Evolutionary conservation across 2,113 vertebrate genomes (phyloP).

Genomic region (Albula goreensis): DNA sequence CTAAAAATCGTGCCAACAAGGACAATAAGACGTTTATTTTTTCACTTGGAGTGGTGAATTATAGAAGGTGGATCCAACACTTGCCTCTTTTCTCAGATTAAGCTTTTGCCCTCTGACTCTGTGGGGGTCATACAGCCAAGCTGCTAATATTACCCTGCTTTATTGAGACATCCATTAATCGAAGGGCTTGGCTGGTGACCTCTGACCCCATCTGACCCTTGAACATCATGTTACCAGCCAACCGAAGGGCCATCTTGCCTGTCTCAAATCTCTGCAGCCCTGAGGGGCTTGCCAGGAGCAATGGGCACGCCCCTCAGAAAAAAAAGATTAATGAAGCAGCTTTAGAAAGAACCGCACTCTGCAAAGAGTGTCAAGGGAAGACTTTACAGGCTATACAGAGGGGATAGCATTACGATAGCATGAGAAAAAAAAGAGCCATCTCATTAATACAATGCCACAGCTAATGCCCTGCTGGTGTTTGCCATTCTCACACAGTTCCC

Average conservation of each 20-base stretch:
- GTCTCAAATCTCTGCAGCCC: slow-evolving; percentile 15
- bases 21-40: not conserved
- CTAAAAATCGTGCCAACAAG: not conserved
- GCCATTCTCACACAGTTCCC: not conserved
- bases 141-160: slow-evolving; percentile 73
- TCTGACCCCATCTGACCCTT: slow-evolving; percentile 66
- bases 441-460: slow-evolving; percentile 45
- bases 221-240: slow-evolving; percentile 69
- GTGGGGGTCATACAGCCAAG: slow-evolving; percentile 43
- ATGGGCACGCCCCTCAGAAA: slow-evolving; percentile 35
- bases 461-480: not conserved
- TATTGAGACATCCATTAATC: slow-evolving; percentile 78
- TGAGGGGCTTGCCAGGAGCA: slow-evolving; percentile 28
- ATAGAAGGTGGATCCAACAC: slow-evolving; percentile 17
- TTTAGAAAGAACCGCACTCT: slow-evolving; percentile 28
- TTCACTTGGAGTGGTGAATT: slow-evolving; percentile 8
- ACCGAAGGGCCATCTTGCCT: slow-evolving; percentile 5
- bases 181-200: slow-evolving; percentile 68
- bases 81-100: slow-evolving; percentile 29
- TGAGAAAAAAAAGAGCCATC: slow-evolving; percentile 54
- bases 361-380: slow-evolving; percentile 53
- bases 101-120: slow-evolving; percentile 57
- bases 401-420: slow-evolving; percentile 48
- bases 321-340: slow-evolving; percentile 48
- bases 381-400: slow-evolving; percentile 41